These are phyloP conservation scores for Mohoua ochrocephala DNA, from an alignment of 2,113 vertebrate genomes.

Conservation along the genomic window DNA sequence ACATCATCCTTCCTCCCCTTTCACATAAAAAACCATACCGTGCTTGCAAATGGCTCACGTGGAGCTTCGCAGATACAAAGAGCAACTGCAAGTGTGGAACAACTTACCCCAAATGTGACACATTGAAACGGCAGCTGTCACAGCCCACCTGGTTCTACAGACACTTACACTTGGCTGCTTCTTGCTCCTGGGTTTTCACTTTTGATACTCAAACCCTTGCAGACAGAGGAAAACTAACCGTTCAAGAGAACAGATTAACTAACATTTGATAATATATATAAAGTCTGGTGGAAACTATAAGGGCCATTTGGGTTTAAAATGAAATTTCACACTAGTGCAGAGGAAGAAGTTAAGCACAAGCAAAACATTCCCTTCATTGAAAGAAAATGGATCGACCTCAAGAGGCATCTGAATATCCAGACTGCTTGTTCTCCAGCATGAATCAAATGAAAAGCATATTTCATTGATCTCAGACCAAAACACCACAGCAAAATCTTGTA, in stretches of 20 bases:
- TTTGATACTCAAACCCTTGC: not conserved
- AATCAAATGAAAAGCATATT: constrained; percentile 31
- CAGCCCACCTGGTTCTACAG: constrained; percentile 2
- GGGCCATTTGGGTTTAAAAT: not conserved
- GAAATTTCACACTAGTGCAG: not conserved
- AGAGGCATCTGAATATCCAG: constrained; percentile 4
- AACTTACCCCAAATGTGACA: not conserved
- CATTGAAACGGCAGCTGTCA: not conserved
- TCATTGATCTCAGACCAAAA: constrained; percentile 35
- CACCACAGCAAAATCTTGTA: not conserved
- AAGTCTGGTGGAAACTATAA: not conserved
- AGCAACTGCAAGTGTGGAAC: not conserved
- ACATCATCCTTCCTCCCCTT: not conserved
- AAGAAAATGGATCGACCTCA: not conserved
- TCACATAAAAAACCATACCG: not conserved
- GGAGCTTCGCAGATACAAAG: not conserved
- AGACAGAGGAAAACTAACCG: not conserved
- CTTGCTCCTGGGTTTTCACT: not conserved
- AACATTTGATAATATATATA: not conserved
- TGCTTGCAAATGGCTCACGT: not conserved
- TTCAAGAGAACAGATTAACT: not conserved
- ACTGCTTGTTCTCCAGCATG: not conserved
- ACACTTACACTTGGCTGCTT: not conserved
- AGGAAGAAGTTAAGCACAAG: constrained; percentile 15
- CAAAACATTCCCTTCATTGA: not conserved